phyloP scores from a whole-genome alignment of 2,888 invertebrate species.

The Drosophila sordidula region DNA sequence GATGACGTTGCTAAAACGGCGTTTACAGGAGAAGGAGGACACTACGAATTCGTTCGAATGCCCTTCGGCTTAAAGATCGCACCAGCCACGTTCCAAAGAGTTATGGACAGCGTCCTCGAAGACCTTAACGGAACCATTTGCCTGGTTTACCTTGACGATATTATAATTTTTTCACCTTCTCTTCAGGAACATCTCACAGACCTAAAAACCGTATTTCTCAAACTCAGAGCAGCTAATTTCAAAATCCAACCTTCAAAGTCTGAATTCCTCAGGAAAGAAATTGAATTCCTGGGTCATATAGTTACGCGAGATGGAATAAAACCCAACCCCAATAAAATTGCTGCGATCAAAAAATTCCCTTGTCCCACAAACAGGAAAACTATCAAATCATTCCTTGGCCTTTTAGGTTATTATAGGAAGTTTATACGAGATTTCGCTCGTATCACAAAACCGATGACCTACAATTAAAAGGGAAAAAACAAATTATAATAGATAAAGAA shows the following conservation, averaged over 20 bases:
- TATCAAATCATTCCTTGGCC: constrained; percentile 15
- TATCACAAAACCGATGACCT: constrained; percentile 26
- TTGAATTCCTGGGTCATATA: not conserved
- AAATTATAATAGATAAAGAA: not conserved
- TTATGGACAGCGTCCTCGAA: not conserved
- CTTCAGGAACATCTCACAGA: not conserved
- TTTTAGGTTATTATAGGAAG: too few species aligned
- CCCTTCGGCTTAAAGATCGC: constrained; percentile 42
- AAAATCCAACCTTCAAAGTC: not conserved
- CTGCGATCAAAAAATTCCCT: constrained; percentile 8
- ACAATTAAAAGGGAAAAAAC: constrained; percentile 12
- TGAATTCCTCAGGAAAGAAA: not conserved
- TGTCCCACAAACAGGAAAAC: constrained; percentile 6
- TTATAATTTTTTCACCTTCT: not conserved
- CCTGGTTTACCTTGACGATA: not conserved
- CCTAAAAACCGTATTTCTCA: not conserved
- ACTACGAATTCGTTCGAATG: constrained; percentile 33
- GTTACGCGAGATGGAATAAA: not conserved
- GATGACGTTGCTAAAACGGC: constrained; percentile 36
- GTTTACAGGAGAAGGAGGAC: constrained; percentile 34
- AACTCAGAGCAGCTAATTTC: not conserved
- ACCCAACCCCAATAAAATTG: not conserved
- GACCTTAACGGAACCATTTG: not conserved
- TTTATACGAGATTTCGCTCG: too few species aligned
- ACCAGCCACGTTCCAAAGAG: constrained; percentile 25